Evolutionary conservation across 2,113 vertebrate species (phyloP), one percentile per base, ranked within the genome.

Genomic region (Hemiprocne comata): DNA sequence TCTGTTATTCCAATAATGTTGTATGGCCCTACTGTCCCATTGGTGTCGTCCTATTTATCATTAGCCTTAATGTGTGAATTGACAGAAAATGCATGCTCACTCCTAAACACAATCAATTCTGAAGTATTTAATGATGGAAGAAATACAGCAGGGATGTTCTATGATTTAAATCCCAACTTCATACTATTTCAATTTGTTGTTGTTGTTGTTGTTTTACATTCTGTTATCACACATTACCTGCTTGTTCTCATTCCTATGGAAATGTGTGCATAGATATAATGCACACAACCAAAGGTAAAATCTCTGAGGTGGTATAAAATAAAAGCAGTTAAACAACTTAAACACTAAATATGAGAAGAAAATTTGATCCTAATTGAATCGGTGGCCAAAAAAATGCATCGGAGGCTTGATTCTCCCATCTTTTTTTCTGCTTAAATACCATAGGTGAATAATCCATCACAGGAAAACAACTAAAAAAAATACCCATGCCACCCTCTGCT

Each of bases 371-470:
- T 67, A 65, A 11, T 17, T 33, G 75, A 57, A 14, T 44, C 34
- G 69, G 13, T 64, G 28, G 7, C 19, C 55, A 83, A 89, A 69
- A 50, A 73, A 67, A 50, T 71, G 26, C 31, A 57, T 10, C 2
- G 7, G 33, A 66, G 14, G 3, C 36, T 16, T 53, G 26, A 44
- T 75, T 11, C 2, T 3, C 1, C 9, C 1, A 25, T 48, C 3
- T 5, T 87, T 46, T 33, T 33, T 71, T 42, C 29, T 70, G 11
- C 10, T 89, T 53, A 70, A 87, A 87, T 90, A 9, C 2, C 4
- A 9, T 20, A 50, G 26, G 57, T 74, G 16, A 78, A 64, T 55
- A 78, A 72, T 44, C 24, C 4, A 0, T 44, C 38, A 34, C 23
- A 65, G 36, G 13, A 91, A 78, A 69, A 36, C 7, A 58, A 34